Conservation (phyloP, 2,113 vertebrate species). For the Quiscalus mexicanus region DNA sequence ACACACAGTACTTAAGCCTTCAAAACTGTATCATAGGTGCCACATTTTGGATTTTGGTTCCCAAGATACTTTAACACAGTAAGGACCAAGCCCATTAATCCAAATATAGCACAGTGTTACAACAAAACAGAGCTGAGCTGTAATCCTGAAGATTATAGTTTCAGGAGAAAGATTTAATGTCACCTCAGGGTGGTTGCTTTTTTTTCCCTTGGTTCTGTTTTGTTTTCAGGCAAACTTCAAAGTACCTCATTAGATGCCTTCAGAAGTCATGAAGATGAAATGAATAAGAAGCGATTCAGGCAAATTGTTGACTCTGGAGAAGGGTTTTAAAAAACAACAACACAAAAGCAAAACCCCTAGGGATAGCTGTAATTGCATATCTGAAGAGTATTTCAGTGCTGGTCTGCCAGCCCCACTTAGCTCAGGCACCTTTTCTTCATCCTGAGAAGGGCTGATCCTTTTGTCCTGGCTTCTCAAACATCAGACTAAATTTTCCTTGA, state of each 20-base stretch:
- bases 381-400: conserved; percentile 4
- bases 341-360: conserved; percentile 42
- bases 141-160: conserved; percentile 35
- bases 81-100: not conserved
- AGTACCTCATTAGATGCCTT: conserved; percentile 52
- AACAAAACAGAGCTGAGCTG: not conserved
- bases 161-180: conserved; percentile 36
- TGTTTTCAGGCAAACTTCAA: conserved; percentile 55
- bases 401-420: conserved; percentile 52
- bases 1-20: not conserved
- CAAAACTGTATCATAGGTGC: not conserved
- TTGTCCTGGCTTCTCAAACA: conserved; percentile 40
- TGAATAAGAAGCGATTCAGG: conserved; percentile 45
- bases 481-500: conserved; percentile 32
- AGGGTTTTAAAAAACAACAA: conserved; percentile 35
- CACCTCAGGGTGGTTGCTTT: not conserved
- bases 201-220: not conserved
- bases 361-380: conserved; percentile 45
- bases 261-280: conserved; percentile 59
- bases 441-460: conserved; percentile 19
- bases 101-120: not conserved
- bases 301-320: conserved; percentile 62
- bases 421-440: conserved; percentile 45
- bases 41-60: not conserved
- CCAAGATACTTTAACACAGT: not conserved